Percentiles rank a stretch among this genome's conserved stretches.
Evolutionary conservation across 1,140 invertebrate species (phyloP).

Genomic region (Eumeta japonica): DNA sequence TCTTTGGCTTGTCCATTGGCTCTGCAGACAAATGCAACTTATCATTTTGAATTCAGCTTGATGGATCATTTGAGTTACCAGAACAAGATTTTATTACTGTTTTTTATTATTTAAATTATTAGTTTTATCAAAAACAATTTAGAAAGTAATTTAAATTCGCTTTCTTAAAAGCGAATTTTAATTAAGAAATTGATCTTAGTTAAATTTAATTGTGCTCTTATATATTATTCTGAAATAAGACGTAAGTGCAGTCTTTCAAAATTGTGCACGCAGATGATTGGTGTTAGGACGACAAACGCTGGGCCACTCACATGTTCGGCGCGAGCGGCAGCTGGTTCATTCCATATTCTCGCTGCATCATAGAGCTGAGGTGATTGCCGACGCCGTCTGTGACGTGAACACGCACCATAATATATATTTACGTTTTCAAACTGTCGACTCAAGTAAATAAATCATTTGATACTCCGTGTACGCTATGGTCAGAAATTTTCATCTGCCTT

Average conservation of each 20-base stretch:
- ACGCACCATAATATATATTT: constrained; percentile 5
- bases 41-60: too few species aligned
- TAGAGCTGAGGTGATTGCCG: constrained; percentile 51
- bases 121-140: too few species aligned
- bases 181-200: too few species aligned
- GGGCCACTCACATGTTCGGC: constrained; percentile 46
- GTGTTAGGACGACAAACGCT: neutral
- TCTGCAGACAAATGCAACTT: constrained; percentile 14
- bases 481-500: too few species aligned
- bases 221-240: too few species aligned
- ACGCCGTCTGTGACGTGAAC: constrained; percentile 30
- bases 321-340: constrained; percentile 33
- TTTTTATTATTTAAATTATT: neutral
- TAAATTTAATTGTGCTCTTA: too few species aligned
- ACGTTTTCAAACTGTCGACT: neutral
- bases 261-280: constrained; percentile 6
- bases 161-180: too few species aligned
- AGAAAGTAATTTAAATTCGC: too few species aligned
- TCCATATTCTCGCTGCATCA: constrained; percentile 54
- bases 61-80: too few species aligned
- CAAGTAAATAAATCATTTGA: neutral
- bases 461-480: too few species aligned
- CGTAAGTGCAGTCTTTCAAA: too few species aligned
- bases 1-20: constrained; percentile 59
- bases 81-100: too few species aligned